A percentile compares a stretch with the other conserved stretches of the same genome.
Evolutionary conservation across 2,113 vertebrate genomes (phyloP).

Genomic region (Chauna torquata): DNA sequence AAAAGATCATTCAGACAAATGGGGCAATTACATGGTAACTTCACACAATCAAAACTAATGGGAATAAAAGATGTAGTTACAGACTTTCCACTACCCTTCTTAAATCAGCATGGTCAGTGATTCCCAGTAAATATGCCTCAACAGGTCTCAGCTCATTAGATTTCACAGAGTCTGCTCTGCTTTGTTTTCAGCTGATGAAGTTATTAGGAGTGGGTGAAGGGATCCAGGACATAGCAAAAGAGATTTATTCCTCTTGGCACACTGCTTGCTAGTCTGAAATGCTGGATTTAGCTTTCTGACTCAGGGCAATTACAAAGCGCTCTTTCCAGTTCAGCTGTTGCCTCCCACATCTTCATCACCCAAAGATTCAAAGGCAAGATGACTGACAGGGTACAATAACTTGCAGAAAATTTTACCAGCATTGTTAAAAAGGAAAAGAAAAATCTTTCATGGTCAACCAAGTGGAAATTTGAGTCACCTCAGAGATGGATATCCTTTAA

Average conservation of each 20-base stretch:
- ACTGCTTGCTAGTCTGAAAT: conserved; percentile 36
- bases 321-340: conserved; percentile 61
- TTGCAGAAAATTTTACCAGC: not conserved
- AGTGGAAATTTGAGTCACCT: not conserved
- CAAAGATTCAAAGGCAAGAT: conserved; percentile 35
- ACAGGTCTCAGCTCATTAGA: conserved; percentile 37
- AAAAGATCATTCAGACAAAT: conserved; percentile 54
- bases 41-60: conserved; percentile 54
- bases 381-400: conserved; percentile 31
- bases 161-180: conserved; percentile 29
- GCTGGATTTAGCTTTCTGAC: conserved; percentile 61
- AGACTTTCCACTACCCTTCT: conserved; percentile 36
- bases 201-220: conserved; percentile 43
- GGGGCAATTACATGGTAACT: conserved; percentile 51
- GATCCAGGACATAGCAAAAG: conserved; percentile 57
- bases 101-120: conserved; percentile 46
- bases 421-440: not conserved
- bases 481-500: not conserved
- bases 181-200: conserved; percentile 45
- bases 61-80: conserved; percentile 45
- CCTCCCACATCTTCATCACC: conserved; percentile 60
- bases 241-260: conserved; percentile 46
- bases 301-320: conserved; percentile 62
- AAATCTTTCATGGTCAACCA: not conserved
- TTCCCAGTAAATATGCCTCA: not conserved